Conservation (phyloP, 2,797 vertebrate genomes). For the Selene dorsalis region DNA sequence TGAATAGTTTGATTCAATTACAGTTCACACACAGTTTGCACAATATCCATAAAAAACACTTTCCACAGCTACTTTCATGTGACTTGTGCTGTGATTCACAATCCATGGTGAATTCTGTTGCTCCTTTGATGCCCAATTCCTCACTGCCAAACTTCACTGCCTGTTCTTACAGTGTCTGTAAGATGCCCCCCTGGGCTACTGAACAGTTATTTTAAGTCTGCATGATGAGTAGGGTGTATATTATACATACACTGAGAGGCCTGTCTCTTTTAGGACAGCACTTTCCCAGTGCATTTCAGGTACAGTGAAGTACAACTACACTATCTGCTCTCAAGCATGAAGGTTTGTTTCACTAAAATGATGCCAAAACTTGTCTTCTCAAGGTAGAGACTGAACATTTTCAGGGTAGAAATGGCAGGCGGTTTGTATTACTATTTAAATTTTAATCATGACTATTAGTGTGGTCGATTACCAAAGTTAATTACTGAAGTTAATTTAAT, state of each 20-base stretch:
- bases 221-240: not conserved
- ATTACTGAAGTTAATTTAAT: too few relatives aligned
- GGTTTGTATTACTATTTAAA: too few relatives aligned
- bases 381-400: not conserved
- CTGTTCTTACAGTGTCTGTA: not conserved
- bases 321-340: not conserved
- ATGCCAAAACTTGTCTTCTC: not conserved
- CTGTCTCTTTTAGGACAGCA: too few relatives aligned
- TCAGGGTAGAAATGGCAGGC: too few relatives aligned
- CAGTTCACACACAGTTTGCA: too few relatives aligned
- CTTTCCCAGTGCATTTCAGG: too few relatives aligned
- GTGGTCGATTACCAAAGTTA: too few relatives aligned
- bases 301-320: too few relatives aligned
- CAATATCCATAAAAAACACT: too few relatives aligned
- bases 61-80: not conserved
- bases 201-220: not conserved
- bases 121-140: not conserved
- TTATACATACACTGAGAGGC: not conserved
- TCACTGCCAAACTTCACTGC: not conserved
- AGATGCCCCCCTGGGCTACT: not conserved
- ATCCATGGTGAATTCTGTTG: too few relatives aligned
- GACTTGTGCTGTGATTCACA: not conserved
- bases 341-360: not conserved
- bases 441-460: too few relatives aligned
- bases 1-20: too few relatives aligned